Base-by-base conservation (phyloP, 2,113 vertebrate species). In the Orcinus orca region DNA sequence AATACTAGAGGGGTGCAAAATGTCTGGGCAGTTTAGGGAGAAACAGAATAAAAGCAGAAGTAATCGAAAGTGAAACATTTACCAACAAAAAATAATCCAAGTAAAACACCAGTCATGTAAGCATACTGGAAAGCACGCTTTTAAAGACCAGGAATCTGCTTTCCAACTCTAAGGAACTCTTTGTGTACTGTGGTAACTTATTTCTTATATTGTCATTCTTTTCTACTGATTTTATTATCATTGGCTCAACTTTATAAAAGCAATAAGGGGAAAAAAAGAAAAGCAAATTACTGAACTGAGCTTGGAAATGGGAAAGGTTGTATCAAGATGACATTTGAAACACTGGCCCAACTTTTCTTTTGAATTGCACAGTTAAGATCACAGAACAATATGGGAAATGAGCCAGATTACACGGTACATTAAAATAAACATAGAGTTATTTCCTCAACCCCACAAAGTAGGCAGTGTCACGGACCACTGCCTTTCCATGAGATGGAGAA, bases 301-400 rank as follows among this genome's bases (percentile, higher is more conserved):
- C 80, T 88, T 88, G 62, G 92, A 88, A 97, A 91, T 38, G 47
- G 18, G 10, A 70, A 92, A 60, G 89, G 86, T 85, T 88, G 50
- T 82, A 82, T 96, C 93, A 77, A 88, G 90, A 87, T 96, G 97
- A 90, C 90, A 83, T 89, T 90, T 83, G 77, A 90, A 84, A 83
- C 55, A 63, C 76, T 25, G 62, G 53, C n/a, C 88, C 84, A 76
- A 33, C 44, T 90, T 97, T 88, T 68, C 71, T 71, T 97, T 97
- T 93, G 88, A 97, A 73, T 86, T 81, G 68, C 53, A 44, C 41
- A 88, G 97, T 97, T 95, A 85, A 96, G 87, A 90, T 97, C 96
- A 68, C 84, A 93, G 96, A 97, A 96, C 95, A 97, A 70, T 96
- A 77, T 50, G 96, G 97, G 97, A 95, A 97, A 90, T 81, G 95